Evolutionary conservation across 2,113 vertebrate species (phyloP).

Genomic region (Rissa tridactyla): DNA sequence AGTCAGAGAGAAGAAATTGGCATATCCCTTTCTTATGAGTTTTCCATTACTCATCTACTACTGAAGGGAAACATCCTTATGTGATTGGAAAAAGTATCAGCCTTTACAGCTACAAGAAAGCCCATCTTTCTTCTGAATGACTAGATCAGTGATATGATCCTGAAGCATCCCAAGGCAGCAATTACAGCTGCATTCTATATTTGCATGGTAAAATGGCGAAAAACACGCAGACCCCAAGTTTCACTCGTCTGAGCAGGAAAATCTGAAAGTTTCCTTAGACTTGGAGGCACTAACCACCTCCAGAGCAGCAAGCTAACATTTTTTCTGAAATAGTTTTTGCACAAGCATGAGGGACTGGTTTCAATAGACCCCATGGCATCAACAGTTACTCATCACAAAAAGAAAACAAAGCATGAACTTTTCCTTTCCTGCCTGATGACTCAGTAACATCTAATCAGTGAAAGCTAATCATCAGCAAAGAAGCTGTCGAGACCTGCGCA

Average conservation of each 20-base stretch:
- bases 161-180: background rate
- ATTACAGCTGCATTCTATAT: background rate
- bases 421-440: background rate
- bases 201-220: rapidly evolving
- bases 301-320: background rate
- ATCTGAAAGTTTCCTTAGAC: background rate
- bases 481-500: background rate
- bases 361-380: background rate
- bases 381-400: background rate
- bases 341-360: background rate
- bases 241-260: background rate
- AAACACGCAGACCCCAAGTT: background rate
- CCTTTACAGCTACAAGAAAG: background rate
- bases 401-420: background rate
- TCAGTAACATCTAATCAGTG: background rate
- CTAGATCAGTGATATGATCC: background rate
- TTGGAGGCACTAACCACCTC: background rate
- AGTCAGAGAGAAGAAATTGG: background rate
- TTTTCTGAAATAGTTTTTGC: background rate
- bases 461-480: background rate
- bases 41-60: background rate
- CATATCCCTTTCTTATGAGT: background rate
- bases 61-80: background rate
- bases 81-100: background rate
- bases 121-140: background rate